phyloP scores from a whole-genome alignment of 2,797 vertebrate species.

The Tokudaia tokunoshimensis region DNA sequence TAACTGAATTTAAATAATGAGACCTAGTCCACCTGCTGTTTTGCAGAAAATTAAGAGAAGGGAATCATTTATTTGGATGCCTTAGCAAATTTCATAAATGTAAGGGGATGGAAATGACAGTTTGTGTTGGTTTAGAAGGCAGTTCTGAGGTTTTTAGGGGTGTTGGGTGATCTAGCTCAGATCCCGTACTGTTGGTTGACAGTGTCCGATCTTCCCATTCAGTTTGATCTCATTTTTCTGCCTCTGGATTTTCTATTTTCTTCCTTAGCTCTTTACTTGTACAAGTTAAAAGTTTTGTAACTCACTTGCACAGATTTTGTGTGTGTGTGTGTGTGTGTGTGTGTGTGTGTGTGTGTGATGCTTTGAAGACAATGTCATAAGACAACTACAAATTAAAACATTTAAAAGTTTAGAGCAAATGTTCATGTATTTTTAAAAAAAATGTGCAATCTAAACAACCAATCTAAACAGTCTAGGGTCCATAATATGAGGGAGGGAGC shows the following conservation, averaged over 20 bases:
- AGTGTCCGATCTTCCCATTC: not conserved
- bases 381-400: not conserved
- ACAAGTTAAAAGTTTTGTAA: not conserved
- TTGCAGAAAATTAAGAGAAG: not conserved
- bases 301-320: not conserved
- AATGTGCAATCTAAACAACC: not conserved
- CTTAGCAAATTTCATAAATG: not conserved
- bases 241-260: not conserved
- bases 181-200: not conserved
- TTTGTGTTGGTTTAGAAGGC: not conserved
- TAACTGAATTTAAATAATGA: not conserved
- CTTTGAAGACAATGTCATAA: slow-evolving; percentile 1
- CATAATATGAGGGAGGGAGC: not conserved
- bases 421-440: not conserved
- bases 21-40: not conserved
- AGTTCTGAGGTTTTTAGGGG: not conserved
- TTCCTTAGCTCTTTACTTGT: not conserved
- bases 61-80: not conserved
- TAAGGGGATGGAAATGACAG: not conserved
- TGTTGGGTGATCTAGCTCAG: not conserved
- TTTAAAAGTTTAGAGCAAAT: not conserved
- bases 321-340: no score
- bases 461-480: not conserved
- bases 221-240: not conserved
- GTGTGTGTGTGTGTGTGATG: not conserved